Conservation (phyloP, 2,888 invertebrate species). For the Cyaniris semiargus region DNA sequence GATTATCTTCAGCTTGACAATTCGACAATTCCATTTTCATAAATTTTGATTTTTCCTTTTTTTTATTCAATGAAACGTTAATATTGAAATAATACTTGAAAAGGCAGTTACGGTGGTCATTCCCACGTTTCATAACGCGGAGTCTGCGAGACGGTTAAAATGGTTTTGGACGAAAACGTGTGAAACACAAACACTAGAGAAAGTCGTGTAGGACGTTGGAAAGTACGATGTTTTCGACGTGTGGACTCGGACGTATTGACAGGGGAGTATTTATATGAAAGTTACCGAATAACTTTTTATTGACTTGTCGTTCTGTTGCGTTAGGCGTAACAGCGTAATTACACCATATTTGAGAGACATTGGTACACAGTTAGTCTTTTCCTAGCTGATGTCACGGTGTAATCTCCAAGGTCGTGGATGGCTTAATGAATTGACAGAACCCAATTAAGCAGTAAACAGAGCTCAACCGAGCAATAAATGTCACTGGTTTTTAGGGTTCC, state of each 20-base stretch:
- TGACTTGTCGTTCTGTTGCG: not conserved
- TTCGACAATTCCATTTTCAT: not conserved
- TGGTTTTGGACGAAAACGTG: conserved; percentile 64
- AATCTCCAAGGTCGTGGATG: conserved; percentile 20
- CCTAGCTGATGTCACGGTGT: conserved; percentile 9
- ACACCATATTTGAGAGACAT: too few species aligned
- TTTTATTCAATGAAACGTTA: not conserved
- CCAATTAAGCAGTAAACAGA: not conserved
- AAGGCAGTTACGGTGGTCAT: conserved; percentile 30
- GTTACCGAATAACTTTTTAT: not conserved
- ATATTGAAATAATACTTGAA: not conserved
- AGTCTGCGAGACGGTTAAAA: conserved; percentile 45
- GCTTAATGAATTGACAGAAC: conserved; percentile 22
- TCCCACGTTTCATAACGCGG: conserved; percentile 49
- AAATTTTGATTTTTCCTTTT: not conserved
- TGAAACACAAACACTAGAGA: conserved; percentile 67
- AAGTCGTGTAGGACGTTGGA: conserved; percentile 45
- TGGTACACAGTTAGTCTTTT: not conserved
- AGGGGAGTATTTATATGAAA: not conserved
- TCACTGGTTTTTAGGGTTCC: conserved; percentile 4
- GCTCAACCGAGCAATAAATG: conserved; percentile 4
- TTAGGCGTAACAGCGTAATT: not conserved
- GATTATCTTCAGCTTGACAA: too few species aligned
- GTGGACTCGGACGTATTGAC: not conserved
- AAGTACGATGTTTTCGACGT: not conserved